Conservation (phyloP, 53 echinoderm and acorn worm species). For the Pentamera pediparva region DNA sequence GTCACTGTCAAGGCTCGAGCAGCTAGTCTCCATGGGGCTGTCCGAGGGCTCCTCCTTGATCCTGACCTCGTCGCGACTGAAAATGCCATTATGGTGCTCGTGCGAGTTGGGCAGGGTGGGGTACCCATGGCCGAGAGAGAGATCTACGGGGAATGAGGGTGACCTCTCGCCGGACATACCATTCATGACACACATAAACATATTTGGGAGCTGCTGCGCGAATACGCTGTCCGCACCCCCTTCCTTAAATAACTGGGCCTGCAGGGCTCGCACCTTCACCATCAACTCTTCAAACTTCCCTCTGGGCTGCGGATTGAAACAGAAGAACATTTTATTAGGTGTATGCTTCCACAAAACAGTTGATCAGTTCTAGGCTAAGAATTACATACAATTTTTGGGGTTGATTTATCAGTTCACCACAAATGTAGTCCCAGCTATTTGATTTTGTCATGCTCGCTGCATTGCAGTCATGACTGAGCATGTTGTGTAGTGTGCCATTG, state of each 20-base stretch:
- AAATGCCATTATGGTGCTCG: conserved; percentile 11
- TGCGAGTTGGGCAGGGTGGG: background rate
- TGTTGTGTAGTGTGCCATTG: too few species aligned
- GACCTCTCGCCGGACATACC: conserved; percentile 19
- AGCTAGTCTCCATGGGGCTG: conserved; percentile 35
- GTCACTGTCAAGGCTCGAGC: conserved; percentile 28
- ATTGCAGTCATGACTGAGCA: too few species aligned
- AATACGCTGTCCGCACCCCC: conserved; percentile 19
- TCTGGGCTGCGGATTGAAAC: too few species aligned
- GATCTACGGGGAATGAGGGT: conserved; percentile 22
- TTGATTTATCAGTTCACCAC: too few species aligned
- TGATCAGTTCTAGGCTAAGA: too few species aligned
- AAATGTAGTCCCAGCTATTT: too few species aligned
- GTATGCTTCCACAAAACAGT: too few species aligned
- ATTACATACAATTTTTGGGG: too few species aligned
- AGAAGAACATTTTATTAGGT: too few species aligned
- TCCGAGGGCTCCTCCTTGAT: conserved; percentile 26
- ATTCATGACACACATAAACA: conserved; percentile 28
- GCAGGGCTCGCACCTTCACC: conserved; percentile 67
- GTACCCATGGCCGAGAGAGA: background rate
- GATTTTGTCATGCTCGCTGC: too few species aligned
- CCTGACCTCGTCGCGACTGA: conserved; percentile 21
- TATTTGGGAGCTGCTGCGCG: conserved; percentile 16
- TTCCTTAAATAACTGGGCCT: conserved; percentile 30
- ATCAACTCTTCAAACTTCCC: conserved; percentile 90